Conservation (phyloP, 2,113 vertebrate species). For the Lophotis ruficrista region DNA sequence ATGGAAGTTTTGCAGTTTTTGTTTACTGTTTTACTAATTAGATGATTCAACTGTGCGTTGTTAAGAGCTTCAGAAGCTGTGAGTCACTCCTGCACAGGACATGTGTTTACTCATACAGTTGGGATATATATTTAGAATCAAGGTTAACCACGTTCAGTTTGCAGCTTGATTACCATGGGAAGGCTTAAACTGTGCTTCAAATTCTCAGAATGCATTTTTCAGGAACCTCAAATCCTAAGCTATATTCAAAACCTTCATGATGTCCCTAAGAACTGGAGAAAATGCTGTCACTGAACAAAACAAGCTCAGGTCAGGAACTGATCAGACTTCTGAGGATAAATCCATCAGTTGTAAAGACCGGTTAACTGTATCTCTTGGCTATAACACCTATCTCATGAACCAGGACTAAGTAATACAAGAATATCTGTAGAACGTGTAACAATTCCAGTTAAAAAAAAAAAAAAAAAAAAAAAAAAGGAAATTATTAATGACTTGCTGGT, state of each 20-base stretch:
- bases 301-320: not conserved
- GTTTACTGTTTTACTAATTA: slow-evolving; percentile 37
- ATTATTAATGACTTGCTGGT: not conserved
- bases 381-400: not conserved
- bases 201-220: not conserved
- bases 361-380: not conserved
- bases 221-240: not conserved
- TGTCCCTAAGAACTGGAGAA: not conserved
- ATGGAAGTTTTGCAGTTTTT: not conserved
- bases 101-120: slow-evolving; percentile 26
- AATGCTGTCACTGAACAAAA: not conserved
- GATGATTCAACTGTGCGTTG: slow-evolving; percentile 43
- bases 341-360: not conserved
- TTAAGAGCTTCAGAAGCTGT: slow-evolving; percentile 26
- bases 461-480: not conserved
- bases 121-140: slow-evolving; percentile 16
- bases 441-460: not conserved
- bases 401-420: not conserved
- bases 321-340: not conserved
- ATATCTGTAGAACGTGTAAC: not conserved
- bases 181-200: not conserved
- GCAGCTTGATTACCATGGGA: not conserved
- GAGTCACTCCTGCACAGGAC: slow-evolving; percentile 31
- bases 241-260: not conserved
- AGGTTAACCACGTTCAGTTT: slow-evolving; percentile 23